These are phyloP conservation scores for Centruroides sculpturatus DNA, from an alignment of 1,140 invertebrate genomes.

Conservation along the genomic window DNA sequence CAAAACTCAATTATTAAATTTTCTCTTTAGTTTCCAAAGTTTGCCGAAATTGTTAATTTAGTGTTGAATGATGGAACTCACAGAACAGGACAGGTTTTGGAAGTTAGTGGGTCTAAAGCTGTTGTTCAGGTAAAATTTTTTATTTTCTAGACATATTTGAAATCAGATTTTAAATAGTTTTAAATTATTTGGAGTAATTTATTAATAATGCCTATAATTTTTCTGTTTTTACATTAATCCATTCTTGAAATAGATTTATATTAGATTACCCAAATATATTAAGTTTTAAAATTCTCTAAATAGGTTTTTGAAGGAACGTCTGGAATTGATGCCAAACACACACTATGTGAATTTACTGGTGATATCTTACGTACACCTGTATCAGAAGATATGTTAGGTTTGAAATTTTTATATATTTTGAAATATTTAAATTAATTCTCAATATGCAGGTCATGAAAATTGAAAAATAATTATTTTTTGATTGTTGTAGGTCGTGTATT, in stretches of 20 bases:
- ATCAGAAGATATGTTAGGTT: slow-evolving; percentile 93
- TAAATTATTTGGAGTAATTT: too few relatives aligned
- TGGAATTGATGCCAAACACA: slow-evolving; percentile 96
- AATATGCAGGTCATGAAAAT: neutral
- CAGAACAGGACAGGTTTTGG: slow-evolving; percentile 86
- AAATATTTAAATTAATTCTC: neutral
- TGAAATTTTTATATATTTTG: neutral
- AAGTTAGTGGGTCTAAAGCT: slow-evolving; percentile 91
- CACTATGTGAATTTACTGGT: slow-evolving; percentile 92
- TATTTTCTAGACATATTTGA: neutral
- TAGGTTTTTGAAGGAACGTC: slow-evolving; percentile 97
- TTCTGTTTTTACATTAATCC: too few relatives aligned
- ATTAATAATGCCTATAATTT: too few relatives aligned
- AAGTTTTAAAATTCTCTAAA: too few relatives aligned
- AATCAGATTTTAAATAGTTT: slow-evolving; percentile 72
- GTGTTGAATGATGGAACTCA: slow-evolving; percentile 81
- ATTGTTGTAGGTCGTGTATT: slow-evolving; percentile 56
- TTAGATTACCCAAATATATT: neutral
- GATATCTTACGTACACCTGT: slow-evolving; percentile 92
- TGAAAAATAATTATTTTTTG: neutral
- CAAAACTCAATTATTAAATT: too few relatives aligned
- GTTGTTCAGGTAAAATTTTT: slow-evolving; percentile 63
- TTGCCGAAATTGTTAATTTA: slow-evolving; percentile 89
- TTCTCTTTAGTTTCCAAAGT: slow-evolving; percentile 79
- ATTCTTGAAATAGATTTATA: too few relatives aligned